Conservation (phyloP, 2,888 invertebrate genomes). For the Lottia scabra region DNA sequence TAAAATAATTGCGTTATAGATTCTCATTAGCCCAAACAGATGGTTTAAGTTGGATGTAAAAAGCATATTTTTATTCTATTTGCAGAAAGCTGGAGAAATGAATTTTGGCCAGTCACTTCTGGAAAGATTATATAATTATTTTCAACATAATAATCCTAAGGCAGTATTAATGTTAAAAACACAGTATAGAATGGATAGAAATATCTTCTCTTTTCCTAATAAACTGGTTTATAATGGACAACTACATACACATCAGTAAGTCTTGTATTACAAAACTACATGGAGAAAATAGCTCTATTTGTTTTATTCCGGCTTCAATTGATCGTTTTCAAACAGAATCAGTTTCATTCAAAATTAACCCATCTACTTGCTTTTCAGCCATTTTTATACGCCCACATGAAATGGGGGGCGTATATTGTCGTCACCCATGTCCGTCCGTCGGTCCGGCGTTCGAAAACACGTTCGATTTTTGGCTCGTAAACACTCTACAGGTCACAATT, state of each 20-base stretch:
- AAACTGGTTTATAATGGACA: constrained; percentile 77
- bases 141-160: constrained; percentile 52
- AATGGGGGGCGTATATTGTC: too few species aligned
- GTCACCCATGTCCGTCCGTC: too few species aligned
- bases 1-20: too few species aligned
- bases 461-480: too few species aligned
- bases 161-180: constrained; percentile 57
- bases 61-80: constrained; percentile 27
- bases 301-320: too few species aligned
- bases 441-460: too few species aligned
- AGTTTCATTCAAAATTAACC: too few species aligned
- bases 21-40: neutral
- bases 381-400: too few species aligned
- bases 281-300: too few species aligned
- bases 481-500: too few species aligned
- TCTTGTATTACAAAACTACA: neutral
- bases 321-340: too few species aligned
- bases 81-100: constrained; percentile 78
- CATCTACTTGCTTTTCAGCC: too few species aligned
- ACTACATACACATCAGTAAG: constrained; percentile 66
- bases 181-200: constrained; percentile 89
- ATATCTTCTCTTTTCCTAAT: constrained; percentile 85
- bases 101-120: constrained; percentile 83
- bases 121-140: constrained; percentile 77
- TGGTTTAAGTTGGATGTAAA: neutral